phyloP scores from a whole-genome alignment of 2,113 vertebrate genomes.

The Capreolus pygargus region DNA sequence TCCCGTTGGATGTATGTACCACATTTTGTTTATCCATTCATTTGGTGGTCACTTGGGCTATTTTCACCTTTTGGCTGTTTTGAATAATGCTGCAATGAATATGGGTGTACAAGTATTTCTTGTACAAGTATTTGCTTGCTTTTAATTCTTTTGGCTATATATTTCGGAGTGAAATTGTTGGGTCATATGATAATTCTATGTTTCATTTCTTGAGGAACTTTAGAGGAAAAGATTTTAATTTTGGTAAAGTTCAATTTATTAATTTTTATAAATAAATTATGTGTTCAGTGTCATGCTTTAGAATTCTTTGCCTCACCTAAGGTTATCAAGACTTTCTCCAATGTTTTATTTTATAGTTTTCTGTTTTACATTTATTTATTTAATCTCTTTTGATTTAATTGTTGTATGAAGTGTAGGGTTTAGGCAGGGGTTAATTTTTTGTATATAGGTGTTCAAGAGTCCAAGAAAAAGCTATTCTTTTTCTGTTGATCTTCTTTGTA shows the following conservation, averaged over 20 bases:
- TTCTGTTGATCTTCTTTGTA: neutral
- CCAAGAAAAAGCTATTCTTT: neutral
- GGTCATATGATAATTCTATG: neutral
- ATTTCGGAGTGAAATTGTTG: neutral
- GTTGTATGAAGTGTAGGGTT: neutral
- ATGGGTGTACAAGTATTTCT: neutral
- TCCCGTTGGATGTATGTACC: neutral
- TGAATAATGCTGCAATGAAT: neutral
- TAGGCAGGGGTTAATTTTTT: neutral
- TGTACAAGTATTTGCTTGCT: neutral
- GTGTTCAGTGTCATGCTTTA: neutral
- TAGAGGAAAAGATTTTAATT: neutral
- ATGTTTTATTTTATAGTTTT: neutral
- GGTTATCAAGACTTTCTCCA: neutral
- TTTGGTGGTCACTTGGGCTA: neutral
- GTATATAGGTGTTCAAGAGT: neutral
- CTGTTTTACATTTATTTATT: slow-evolving; percentile 11
- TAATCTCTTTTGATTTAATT: neutral
- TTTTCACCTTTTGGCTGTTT: neutral
- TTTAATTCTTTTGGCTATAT: neutral
- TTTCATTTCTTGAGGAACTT: neutral
- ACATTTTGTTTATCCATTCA: neutral
- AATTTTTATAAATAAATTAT: slow-evolving; percentile 5
- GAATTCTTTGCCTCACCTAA: neutral
- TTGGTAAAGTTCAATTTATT: neutral